These are phyloP conservation scores for Rhyacichthys aspro DNA, from an alignment of 2,797 vertebrate species.

Conservation along the genomic window DNA sequence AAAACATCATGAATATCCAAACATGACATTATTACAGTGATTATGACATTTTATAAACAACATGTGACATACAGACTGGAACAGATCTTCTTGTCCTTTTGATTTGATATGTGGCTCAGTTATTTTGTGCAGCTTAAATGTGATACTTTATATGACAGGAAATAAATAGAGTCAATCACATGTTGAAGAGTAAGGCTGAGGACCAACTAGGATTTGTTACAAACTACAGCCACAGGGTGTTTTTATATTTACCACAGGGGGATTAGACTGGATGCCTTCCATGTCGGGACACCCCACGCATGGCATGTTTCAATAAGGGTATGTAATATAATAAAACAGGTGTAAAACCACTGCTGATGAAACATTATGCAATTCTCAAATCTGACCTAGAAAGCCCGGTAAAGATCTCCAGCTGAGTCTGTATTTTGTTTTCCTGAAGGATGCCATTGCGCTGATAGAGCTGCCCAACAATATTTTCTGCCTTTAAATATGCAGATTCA, in stretches of 20 bases:
- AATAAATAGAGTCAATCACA: constrained; percentile 65
- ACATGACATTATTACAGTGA: too few species aligned
- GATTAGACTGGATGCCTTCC: background rate
- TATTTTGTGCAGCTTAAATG: constrained; percentile 32
- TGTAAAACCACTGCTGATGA: background rate
- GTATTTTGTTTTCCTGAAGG: constrained; percentile 67
- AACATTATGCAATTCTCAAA: background rate
- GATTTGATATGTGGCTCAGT: constrained; percentile 1
- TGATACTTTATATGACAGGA: constrained; percentile 46
- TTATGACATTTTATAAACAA: background rate
- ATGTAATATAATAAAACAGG: background rate
- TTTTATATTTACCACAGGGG: background rate
- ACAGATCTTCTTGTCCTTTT: background rate
- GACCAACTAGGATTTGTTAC: too few species aligned
- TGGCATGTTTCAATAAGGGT: too few species aligned
- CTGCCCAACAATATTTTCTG: constrained; percentile 65
- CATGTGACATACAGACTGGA: too few species aligned
- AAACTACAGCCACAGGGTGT: too few species aligned
- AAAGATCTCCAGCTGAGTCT: constrained; percentile 68
- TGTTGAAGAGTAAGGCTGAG: background rate
- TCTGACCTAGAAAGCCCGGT: constrained; percentile 73
- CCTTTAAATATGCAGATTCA: constrained; percentile 67
- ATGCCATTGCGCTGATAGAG: constrained; percentile 65
- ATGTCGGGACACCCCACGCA: background rate
- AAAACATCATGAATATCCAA: too few species aligned